Base-by-base conservation (phyloP, 2,888 invertebrate genomes). In the Lasioglossum morio region DNA sequence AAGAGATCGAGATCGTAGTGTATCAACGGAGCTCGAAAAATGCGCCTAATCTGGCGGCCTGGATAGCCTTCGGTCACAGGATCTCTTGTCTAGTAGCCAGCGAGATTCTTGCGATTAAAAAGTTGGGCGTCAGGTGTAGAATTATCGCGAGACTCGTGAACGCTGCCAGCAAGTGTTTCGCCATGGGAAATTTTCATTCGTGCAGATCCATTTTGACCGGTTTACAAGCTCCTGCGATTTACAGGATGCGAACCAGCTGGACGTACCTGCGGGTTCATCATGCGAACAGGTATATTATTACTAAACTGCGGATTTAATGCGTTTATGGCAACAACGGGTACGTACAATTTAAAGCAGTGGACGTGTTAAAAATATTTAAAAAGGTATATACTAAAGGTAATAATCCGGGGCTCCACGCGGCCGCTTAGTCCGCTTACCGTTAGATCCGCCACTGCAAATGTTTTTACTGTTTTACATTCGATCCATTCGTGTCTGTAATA, bases 71-170 rank as follows among this genome's bases (percentile, higher is more conserved):
- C 91, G 95, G 96, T 12, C 96, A 96, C 89, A 92, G 96, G 82
- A 94, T 96, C 4, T 95, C 96, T 34, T 96, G 96, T 90, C 92
- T 96, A 23, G 94, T 96, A 0, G 95, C 95, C 27, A 96, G 95
- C 76, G 96, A 96, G 92, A 94, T 96, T 69, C 89, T 96, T 3
- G 82, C 92, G 0, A 88, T 92, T 27, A 92, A 88, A 57, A 92
- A 92, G 40, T 60, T 94, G 10, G 88, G 92, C 93, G 94, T 95
- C 82, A 94, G 96, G 87, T 95, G 96, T n/a, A 94, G 96, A 87
- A 92, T 96, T 37, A 93, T 96, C 27, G 95, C 96, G n/a, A 95
- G 96, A 79, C 95, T 96, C 80, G 95, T 96, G 40, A 96, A 96
- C 81, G 95, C 96, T 2, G 96, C 96, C 1, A 94, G 96, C 72